Evolutionary conservation across 1,140 invertebrate genomes (phyloP), one percentile per base, ranked within the genome.

Genomic region (Macrocentrus cingulum): DNA sequence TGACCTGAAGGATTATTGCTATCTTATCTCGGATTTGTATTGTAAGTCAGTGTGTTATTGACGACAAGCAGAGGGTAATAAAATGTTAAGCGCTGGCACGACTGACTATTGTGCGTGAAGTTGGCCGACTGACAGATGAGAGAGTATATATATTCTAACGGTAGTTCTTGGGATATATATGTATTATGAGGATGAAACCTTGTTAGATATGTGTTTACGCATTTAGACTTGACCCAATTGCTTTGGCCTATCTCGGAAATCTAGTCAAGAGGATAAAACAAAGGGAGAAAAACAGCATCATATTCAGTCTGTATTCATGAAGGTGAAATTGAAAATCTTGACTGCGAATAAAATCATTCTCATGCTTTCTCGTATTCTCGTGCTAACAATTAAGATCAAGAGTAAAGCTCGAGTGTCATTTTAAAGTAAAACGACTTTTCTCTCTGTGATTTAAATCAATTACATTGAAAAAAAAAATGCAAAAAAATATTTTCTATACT

Each of bases 231-330:
- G 49, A 51, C 49, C 49, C 49, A 51, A 51, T 51, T 51, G 37
- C 49, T 15, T 36, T 51, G 34, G 15, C 19, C 36, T 44, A 45
- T 32, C 15, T 45, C 6, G 9, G 22, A 4, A 15, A 55, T 45
- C n/a, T n/a, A n/a, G 13, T 23, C 41, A 44, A 13, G 45, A 29
- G 15, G 39, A 29, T 4, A 16, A 9, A 11, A 5, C 22, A 29
- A 20, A n/a, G 23, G 2, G 19, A 45, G 46, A 22, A 29, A 11
- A 20, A 16, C 29, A 32, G 32, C 48, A 9, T 34, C 11, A 25
- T 18, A 36, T 44, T 49, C 19, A 23, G 52, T 60, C 32, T 60
- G 46, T 55, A 60, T 60, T 60, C 59, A 60, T 60, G 59, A 56
- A 49, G 34, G 20, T 55, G 52, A 55, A 55, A 55, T 60, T 60